Evolutionary conservation across 2,888 invertebrate genomes (phyloP).

Genomic region (Caenorhabditis sinica): DNA sequence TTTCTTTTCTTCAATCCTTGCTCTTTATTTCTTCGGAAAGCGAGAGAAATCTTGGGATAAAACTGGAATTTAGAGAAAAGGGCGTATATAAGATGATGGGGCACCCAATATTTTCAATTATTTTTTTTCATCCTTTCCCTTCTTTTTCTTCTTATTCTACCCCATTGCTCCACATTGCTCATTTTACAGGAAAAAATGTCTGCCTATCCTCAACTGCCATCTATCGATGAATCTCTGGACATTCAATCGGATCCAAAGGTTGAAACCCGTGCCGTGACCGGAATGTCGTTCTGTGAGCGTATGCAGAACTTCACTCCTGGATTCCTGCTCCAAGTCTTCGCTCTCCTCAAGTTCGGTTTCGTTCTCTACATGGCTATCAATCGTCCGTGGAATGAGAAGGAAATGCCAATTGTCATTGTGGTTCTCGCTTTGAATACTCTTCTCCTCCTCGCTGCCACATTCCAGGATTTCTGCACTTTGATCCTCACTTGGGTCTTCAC

Average conservation of each 20-base stretch:
- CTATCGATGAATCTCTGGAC: neutral
- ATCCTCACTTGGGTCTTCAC: slow-evolving; percentile 19
- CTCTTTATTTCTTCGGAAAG: no score
- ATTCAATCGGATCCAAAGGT: neutral
- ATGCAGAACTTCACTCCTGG: slow-evolving; percentile 13
- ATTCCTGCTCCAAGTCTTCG: slow-evolving; percentile 23
- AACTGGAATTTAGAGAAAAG: neutral
- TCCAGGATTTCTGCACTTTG: slow-evolving; percentile 11
- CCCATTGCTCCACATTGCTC: neutral
- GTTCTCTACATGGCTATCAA: neutral
- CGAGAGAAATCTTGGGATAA: neutral
- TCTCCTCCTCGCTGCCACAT: slow-evolving; percentile 2
- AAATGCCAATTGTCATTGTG: slow-evolving; percentile 9
- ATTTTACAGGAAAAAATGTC: neutral
- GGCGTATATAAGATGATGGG: neutral
- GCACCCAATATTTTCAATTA: neutral
- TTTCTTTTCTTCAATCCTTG: neutral
- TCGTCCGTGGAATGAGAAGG: neutral
- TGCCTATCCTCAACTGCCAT: neutral
- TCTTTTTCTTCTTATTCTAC: neutral
- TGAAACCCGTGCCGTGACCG: neutral
- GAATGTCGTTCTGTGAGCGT: neutral
- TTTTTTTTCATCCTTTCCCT: neutral
- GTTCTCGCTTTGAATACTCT: neutral
- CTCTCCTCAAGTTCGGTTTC: slow-evolving; percentile 12